Conservation (phyloP, 2,113 vertebrate species). For the Hucho hucho region DNA sequence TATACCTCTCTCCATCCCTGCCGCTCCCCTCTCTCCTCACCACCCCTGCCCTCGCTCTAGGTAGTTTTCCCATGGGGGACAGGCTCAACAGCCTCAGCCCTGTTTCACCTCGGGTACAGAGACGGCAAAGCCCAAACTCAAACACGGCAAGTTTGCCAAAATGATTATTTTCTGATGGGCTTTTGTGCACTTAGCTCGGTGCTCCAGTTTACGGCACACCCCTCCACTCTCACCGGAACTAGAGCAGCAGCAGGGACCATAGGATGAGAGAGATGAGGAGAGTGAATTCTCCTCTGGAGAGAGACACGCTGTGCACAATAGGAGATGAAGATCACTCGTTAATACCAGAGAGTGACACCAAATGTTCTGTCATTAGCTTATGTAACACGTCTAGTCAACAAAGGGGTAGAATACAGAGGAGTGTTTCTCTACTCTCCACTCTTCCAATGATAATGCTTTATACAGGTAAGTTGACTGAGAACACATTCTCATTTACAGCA, state of each 20-base stretch:
- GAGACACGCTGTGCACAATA: conserved; percentile 6
- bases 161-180: conserved; percentile 48
- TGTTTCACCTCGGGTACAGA: conserved; percentile 22
- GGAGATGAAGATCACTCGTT: conserved; percentile 35
- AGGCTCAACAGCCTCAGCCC: conserved; percentile 27
- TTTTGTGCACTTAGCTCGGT: conserved; percentile 20
- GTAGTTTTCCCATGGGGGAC: conserved; percentile 39
- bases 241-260: not conserved
- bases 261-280: not conserved
- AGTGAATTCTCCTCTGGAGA: conserved; percentile 31
- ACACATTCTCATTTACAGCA: too few species aligned
- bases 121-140: conserved; percentile 66
- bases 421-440: not conserved
- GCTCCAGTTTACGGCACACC: not conserved
- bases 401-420: not conserved
- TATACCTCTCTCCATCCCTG: not conserved
- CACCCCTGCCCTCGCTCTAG: not conserved
- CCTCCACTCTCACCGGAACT: not conserved
- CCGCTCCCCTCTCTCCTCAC: conserved; percentile 17
- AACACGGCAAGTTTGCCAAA: conserved; percentile 60
- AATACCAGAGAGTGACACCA: conserved; percentile 30
- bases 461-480: too few species aligned
- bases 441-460: not conserved
- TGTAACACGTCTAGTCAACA: not conserved
- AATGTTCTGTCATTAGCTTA: not conserved